Evolutionary conservation across 37 sponge, comb jelly and placozoan species (phyloP).

Genomic region (Haliclona indistincta): DNA sequence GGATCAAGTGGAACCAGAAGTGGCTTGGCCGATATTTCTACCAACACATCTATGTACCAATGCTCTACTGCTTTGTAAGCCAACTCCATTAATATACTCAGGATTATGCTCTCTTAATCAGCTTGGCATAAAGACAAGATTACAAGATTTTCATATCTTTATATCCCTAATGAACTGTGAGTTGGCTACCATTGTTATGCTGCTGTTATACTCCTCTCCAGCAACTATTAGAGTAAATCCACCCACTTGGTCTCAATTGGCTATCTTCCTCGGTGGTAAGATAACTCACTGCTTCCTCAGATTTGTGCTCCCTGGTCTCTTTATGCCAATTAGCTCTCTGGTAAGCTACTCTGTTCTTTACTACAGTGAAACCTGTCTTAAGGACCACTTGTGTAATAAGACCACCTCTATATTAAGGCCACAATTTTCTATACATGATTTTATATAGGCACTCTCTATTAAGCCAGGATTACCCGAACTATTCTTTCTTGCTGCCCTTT

Average conservation of each 20-base stretch:
- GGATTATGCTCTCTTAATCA: too few species aligned
- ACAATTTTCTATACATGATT: too few species aligned
- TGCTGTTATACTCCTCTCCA: constrained; percentile 16
- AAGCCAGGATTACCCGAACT: too few species aligned
- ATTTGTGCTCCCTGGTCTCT: constrained; percentile 66
- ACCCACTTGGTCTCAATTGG: constrained; percentile 52
- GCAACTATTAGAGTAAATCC: constrained; percentile 77
- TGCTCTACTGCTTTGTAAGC: constrained; percentile 88
- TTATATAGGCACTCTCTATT: too few species aligned
- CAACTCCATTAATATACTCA: too few species aligned
- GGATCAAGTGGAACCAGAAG: constrained; percentile 82
- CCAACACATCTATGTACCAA: constrained; percentile 89
- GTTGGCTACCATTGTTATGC: neutral
- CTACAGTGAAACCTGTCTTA: too few species aligned
- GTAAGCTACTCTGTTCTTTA: too few species aligned
- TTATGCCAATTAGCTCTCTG: constrained; percentile 68
- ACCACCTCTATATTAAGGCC: too few species aligned
- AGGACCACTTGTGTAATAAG: too few species aligned
- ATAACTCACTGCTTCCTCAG: constrained; percentile 55
- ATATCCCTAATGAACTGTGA: constrained; percentile 60
- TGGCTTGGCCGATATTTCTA: constrained; percentile 91
- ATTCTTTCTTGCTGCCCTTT: too few species aligned
- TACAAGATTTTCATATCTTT: constrained; percentile 84
- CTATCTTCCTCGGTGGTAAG: constrained; percentile 79
- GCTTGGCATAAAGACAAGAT: constrained; percentile 87